phyloP scores from a whole-genome alignment of 2,113 vertebrate genomes.

The Mus spicilegus region DNA sequence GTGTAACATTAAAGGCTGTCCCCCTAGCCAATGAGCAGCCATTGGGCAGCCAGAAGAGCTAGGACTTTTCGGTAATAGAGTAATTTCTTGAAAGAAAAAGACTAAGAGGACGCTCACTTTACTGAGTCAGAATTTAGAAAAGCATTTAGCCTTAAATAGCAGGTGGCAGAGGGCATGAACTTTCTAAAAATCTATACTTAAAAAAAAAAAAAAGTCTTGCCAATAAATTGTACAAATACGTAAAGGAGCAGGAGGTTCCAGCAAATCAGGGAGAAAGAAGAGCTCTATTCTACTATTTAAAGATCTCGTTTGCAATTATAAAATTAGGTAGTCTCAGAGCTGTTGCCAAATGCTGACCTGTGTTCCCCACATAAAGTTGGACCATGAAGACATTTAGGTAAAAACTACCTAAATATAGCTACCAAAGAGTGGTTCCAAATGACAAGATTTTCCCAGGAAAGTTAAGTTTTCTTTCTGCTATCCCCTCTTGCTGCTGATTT shows the following conservation, averaged over 20 bases:
- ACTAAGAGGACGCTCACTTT: neutral
- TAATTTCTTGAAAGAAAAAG: conserved; percentile 1
- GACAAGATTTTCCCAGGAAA: neutral
- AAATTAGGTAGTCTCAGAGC: neutral
- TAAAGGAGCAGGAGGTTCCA: neutral
- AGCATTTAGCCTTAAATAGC: neutral
- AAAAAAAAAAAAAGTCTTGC: neutral
- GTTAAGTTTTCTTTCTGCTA: neutral
- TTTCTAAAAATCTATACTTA: neutral
- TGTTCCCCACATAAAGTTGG: neutral
- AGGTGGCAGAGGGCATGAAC: conserved; percentile 4
- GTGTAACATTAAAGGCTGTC: neutral
- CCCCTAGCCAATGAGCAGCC: neutral
- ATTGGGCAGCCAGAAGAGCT: neutral
- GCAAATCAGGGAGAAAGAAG: neutral
- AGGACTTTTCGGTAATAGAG: neutral
- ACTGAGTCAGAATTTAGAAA: neutral
- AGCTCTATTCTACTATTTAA: neutral
- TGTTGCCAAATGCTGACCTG: neutral
- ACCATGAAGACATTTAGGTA: neutral
- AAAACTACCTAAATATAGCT: conserved; percentile 1
- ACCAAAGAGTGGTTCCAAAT: neutral
- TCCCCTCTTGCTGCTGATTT: neutral
- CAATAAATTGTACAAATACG: neutral
- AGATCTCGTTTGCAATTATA: neutral